Evolutionary conservation across 2,113 vertebrate species (phyloP).

Genomic region (Sebastes schlegelii): DNA sequence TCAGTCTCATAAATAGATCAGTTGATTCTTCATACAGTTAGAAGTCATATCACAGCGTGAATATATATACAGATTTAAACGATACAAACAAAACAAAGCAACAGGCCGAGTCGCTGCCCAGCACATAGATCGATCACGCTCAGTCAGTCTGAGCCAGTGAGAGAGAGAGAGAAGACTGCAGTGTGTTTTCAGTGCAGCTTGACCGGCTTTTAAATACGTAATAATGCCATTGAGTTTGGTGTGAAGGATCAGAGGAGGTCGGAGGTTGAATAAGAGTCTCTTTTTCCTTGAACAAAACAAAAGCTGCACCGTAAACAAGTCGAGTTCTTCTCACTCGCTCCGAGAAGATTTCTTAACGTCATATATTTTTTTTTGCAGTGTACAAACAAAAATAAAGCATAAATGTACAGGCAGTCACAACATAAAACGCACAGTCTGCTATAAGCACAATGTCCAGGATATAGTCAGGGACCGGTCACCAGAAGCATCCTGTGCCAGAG

Average conservation of each 20-base stretch:
- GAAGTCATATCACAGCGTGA: conserved; percentile 44
- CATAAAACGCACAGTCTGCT: conserved; percentile 12
- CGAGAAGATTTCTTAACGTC: background rate
- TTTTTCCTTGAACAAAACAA: background rate
- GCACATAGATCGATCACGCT: conserved; percentile 35
- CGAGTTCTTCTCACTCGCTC: too few relatives aligned
- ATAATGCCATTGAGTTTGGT: background rate
- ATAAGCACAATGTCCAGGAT: conserved; percentile 21
- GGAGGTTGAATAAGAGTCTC: too few relatives aligned
- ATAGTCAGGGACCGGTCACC: conserved; percentile 20
- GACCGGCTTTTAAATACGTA: background rate
- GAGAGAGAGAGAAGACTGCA: background rate
- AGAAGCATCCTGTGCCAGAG: background rate
- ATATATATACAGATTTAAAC: conserved; percentile 53
- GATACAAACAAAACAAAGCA: conserved; percentile 34
- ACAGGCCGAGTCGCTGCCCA: background rate
- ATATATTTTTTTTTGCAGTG: background rate
- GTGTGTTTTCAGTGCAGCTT: conserved; percentile 26
- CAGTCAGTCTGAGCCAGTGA: background rate
- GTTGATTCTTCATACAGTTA: conserved; percentile 66
- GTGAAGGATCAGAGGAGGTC: background rate
- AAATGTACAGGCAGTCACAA: conserved; percentile 9
- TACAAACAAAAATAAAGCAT: conserved; percentile 24
- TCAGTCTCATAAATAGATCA: conserved; percentile 74
- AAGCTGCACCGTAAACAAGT: background rate